Evolutionary conservation across 1,140 invertebrate genomes (phyloP).

Genomic region (Sitophilus oryzae): DNA sequence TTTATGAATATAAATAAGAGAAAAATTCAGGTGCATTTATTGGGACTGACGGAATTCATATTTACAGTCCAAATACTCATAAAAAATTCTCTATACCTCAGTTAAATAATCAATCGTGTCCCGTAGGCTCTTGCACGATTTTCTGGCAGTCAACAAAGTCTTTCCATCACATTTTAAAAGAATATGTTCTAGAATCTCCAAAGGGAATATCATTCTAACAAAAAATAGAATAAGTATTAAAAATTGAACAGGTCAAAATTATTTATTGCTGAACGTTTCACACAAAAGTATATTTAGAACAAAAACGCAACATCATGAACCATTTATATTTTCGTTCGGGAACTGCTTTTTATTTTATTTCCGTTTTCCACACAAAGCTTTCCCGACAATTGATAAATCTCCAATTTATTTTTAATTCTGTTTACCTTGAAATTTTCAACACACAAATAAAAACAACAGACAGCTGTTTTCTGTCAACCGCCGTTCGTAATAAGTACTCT

Average conservation of each 20-base stretch:
- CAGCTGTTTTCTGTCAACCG: conserved; percentile 2
- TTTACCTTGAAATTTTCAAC: conserved; percentile 15
- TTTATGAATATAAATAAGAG: no score
- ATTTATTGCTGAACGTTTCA: not conserved
- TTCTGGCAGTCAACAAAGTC: conserved; percentile 34
- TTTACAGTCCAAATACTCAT: no score
- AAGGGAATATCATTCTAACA: conserved; percentile 31
- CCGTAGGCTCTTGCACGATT: conserved; percentile 27
- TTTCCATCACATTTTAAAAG: conserved; percentile 36
- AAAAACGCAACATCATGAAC: conserved; percentile 20
- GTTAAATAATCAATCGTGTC: conserved; percentile 33
- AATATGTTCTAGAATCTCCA: conserved; percentile 38
- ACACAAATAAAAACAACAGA: not conserved
- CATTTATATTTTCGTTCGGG: conserved; percentile 14
- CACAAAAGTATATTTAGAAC: conserved; percentile 23
- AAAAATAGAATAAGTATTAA: no score
- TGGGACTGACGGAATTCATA: no score
- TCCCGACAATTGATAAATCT: conserved; percentile 10
- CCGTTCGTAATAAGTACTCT: not conserved
- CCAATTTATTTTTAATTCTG: conserved; percentile 12
- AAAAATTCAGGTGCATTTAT: no score
- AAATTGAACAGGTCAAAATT: no score
- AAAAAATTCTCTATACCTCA: conserved; percentile 31
- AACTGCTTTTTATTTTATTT: conserved; percentile 16
- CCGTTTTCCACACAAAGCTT: conserved; percentile 17